Percentiles rank a stretch among this genome's conserved stretches.
These are phyloP conservation scores for Bombus affinis DNA, from an alignment of 1,140 invertebrate species.

Conservation along the genomic window DNA sequence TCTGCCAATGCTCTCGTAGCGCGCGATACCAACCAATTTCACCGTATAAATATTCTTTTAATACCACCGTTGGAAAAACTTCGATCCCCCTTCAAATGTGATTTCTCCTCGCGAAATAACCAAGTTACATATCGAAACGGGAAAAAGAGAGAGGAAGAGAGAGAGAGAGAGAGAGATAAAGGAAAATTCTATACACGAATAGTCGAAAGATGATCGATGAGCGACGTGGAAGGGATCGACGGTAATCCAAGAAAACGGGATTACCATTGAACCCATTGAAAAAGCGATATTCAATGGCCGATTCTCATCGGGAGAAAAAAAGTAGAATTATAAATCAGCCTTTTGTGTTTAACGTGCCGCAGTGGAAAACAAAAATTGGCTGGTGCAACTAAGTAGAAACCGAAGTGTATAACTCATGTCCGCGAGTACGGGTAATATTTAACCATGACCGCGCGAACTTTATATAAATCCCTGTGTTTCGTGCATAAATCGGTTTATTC, in stretches of 20 bases:
- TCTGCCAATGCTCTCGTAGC: neutral
- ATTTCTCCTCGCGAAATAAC: neutral
- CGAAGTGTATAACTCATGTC: conserved; percentile 40
- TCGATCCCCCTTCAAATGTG: neutral
- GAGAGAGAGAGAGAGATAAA: too few species aligned
- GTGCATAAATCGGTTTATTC: conserved; percentile 41
- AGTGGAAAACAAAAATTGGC: neutral
- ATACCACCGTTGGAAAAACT: neutral
- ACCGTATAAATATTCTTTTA: neutral
- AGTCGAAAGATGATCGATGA: conserved; percentile 23
- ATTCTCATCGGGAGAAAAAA: neutral
- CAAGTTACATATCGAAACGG: neutral
- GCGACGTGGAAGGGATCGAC: neutral
- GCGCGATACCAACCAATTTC: conserved; percentile 41
- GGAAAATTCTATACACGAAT: conserved; percentile 7
- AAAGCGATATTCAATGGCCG: neutral
- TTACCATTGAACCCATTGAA: conserved; percentile 6
- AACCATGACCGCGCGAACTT: conserved; percentile 17
- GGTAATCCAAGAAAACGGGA: conserved; percentile 34
- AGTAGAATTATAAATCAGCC: conserved; percentile 41
- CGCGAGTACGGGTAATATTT: conserved; percentile 30
- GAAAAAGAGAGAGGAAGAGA: neutral
- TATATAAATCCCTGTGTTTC: conserved; percentile 14
- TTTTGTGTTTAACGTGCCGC: neutral
- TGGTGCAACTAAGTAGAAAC: conserved; percentile 28